Conservation (phyloP, 2,113 vertebrate species). For the Chaetodon auriga region DNA sequence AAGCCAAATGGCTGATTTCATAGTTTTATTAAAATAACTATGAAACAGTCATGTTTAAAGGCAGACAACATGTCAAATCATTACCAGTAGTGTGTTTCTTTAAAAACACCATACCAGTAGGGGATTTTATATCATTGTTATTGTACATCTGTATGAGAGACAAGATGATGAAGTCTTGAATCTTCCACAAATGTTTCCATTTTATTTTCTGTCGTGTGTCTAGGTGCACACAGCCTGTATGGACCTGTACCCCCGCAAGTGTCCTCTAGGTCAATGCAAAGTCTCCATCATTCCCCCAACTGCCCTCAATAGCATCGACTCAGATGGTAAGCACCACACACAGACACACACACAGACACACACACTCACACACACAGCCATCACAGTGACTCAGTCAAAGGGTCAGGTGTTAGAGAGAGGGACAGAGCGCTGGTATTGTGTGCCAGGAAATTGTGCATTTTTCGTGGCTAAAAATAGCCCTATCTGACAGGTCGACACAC, state of each 20-base stretch:
- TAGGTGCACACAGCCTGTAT: conserved; percentile 98
- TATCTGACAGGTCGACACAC: conserved; percentile 19
- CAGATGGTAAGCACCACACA: conserved; percentile 89
- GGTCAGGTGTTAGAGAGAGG: not conserved
- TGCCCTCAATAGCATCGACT: conserved; percentile 99
- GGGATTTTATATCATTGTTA: not conserved
- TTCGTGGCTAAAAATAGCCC: conserved; percentile 52
- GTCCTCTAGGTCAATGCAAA: conserved; percentile 98
- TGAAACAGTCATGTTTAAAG: not conserved
- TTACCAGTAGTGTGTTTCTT: not conserved
- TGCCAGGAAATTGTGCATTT: conserved; percentile 25
- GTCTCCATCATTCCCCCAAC: conserved; percentile 98
- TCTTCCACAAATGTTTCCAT: not conserved
- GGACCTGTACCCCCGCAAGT: conserved; percentile 94
- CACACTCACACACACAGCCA: not conserved
- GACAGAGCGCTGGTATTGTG: not conserved
- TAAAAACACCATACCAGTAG: not conserved
- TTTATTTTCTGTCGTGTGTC: not conserved
- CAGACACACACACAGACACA: not conserved
- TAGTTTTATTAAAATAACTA: not conserved
- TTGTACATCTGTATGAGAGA: not conserved
- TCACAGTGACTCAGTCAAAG: not conserved
- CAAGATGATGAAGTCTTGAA: not conserved
- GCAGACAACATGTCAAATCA: not conserved
- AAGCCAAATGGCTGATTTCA: no score